Conservation (phyloP, 2,888 invertebrate species). For the Lymantria monacha region DNA sequence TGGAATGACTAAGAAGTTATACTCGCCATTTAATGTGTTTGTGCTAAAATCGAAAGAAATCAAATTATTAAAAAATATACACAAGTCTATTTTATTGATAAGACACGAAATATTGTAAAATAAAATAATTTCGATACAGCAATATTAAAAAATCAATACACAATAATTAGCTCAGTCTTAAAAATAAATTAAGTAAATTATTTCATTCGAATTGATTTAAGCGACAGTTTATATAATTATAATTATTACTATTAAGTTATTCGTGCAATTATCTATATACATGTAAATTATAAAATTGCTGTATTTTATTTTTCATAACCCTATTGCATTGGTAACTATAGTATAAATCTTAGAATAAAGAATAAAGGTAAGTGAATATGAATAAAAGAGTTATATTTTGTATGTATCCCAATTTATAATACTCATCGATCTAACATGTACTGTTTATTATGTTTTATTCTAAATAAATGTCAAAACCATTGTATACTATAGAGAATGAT, state of each 20-base stretch:
- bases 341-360: constrained; percentile 7
- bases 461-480: too few species aligned
- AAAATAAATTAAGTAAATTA: constrained; percentile 54
- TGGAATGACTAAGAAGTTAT: constrained; percentile 57
- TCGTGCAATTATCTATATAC: constrained; percentile 12
- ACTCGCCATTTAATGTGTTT: constrained; percentile 41
- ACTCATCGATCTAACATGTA: too few species aligned
- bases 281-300: constrained; percentile 14
- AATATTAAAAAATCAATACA: constrained; percentile 29
- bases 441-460: too few species aligned
- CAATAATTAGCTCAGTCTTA: constrained; percentile 70
- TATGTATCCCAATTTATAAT: too few species aligned
- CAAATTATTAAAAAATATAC: constrained; percentile 5
- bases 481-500: too few species aligned
- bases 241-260: neutral
- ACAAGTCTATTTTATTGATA: constrained; percentile 21
- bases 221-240: neutral
- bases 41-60: constrained; percentile 38
- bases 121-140: constrained; percentile 19
- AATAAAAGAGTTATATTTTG: neutral
- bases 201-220: constrained; percentile 25
- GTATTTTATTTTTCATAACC: constrained; percentile 16
- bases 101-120: constrained; percentile 26
- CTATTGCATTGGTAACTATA: constrained; percentile 21
- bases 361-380: neutral